These are phyloP conservation scores for Sebastes iracundus DNA, from an alignment of 2,797 vertebrate genomes.

Conservation along the genomic window DNA sequence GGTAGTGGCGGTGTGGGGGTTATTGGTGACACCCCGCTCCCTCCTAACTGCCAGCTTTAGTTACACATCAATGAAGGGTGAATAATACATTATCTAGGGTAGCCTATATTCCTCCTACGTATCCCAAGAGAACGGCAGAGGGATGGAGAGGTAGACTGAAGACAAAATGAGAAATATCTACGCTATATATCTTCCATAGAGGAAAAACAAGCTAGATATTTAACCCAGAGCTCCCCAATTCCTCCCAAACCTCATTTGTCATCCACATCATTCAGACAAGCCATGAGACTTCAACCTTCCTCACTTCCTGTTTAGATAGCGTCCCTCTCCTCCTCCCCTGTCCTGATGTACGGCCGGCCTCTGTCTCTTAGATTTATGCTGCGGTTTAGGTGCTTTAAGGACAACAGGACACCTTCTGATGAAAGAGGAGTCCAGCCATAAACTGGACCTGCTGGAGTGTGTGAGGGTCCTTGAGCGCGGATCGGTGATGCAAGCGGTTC, in stretches of 20 bases:
- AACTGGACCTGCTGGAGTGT: constrained; percentile 29
- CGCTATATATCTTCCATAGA: neutral
- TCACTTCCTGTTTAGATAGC: constrained; percentile 32
- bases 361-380: constrained; percentile 19
- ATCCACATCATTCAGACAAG: constrained; percentile 20
- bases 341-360: constrained; percentile 1
- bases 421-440: constrained; percentile 29
- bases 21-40: constrained; percentile 67
- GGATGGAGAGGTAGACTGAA: constrained; percentile 21
- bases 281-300: constrained; percentile 10
- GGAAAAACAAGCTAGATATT: neutral
- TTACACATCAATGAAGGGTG: constrained; percentile 84
- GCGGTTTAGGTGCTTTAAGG: constrained; percentile 31
- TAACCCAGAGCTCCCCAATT: neutral
- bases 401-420: constrained; percentile 37
- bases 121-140: constrained; percentile 46
- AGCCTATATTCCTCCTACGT: constrained; percentile 47
- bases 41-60: constrained; percentile 76
- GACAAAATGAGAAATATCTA: constrained; percentile 33
- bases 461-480: constrained; percentile 40
- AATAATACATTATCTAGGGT: constrained; percentile 82
- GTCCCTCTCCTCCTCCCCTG: neutral
- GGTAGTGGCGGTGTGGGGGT: constrained; percentile 44
- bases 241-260: constrained; percentile 9
- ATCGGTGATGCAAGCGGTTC: constrained; percentile 42